Evolutionary conservation across 2,888 invertebrate species (phyloP), one percentile per base, ranked within the genome.

Genomic region (Andrena bicolor): DNA sequence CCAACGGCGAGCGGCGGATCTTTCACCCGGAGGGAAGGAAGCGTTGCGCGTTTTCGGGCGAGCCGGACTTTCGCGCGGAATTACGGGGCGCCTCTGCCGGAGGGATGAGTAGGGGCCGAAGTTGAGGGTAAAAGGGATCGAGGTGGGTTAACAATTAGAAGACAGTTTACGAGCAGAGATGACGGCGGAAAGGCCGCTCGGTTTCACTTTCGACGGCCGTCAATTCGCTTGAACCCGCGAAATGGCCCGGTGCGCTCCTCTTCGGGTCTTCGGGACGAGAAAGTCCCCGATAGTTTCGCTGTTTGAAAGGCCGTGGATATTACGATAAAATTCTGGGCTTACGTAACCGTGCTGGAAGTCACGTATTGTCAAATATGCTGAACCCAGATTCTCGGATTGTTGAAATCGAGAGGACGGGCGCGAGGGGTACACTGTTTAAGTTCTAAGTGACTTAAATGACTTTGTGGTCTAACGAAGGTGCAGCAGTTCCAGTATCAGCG

Each of bases 251-350:
- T 7, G 56, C 56, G 61, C 64, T 10, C 23, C 30, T n/a, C 53
- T 13, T 13, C 61, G 77, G 82, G 85, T 83, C 87, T 85, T 86
- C 83, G 81, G 74, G 85, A 80, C 83, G 90, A 89, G 90, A 92
- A 91, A 91, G 90, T 90, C 79, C 79, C 82, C 87, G 82, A 76
- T 76, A 65, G 83, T 90, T 90, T 89, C 90, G 86, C 84, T 86
- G 89, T 85, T 84, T 84, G 75, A 64, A 85, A 82, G 74, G 58
- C 79, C 76, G 80, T 63, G 75, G 73, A 77, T 83, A 75, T 75
- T 76, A 68, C 75, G 69, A 78, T 76, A 61, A 80, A 83, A 74
- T 71, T 73, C 68, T 64, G 68, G 68, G 77, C 83, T 90, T 89
- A 81, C 84, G 86, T 85, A 84, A 89, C 66, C 48, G 71, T 64